Evolutionary conservation across 2,113 vertebrate species (phyloP), one percentile per base, ranked within the genome.

Genomic region (Oryzias curvinotus): DNA sequence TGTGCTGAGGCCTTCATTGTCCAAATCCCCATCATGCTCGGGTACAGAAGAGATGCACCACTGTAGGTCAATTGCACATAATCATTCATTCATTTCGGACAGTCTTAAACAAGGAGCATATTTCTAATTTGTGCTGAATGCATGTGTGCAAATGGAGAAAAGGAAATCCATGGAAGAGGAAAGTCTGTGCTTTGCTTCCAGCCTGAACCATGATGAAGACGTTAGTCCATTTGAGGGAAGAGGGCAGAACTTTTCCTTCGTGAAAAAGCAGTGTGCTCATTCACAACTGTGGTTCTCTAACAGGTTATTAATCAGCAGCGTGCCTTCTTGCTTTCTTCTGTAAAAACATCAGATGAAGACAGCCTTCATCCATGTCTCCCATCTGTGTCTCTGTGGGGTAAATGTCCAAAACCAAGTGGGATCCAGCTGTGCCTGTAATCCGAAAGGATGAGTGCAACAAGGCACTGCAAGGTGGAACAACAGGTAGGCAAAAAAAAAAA

Each of bases 381-480:
- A 62, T 65, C 50, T 60, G 48, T 44, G 25, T 80, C 68, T 73
- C 61, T 57, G 68, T 65, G 62, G 42, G 54, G 44, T 52, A 57
- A 81, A 41, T 18, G n/a, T 81, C 69, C 57, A n/a, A 47, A 17
- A 47, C 18, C 46, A 18, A 18, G 12, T 12, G 36, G 7, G 47
- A 48, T 48, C 47, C 47, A 17, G 12, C n/a, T 30, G 62, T 69
- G 61, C 62, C 78, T 62, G 68, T 74, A 66, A 59, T 85, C 57
- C 59, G 71, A 75, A 70, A 74, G 19, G 42, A 78, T 46, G 59
- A 89, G 90, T 93, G 90, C 87, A 82, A 79, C 87, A 91, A 91
- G 90, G 90, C 87, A 91, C 84, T 82, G 82, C 78, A 71, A 77
- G 78, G 68, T 85, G 83, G 80, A 82, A 89, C 78, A 89, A 76